Evolutionary conservation across 2,888 invertebrate genomes (phyloP).

Genomic region (Catocala fraxini): DNA sequence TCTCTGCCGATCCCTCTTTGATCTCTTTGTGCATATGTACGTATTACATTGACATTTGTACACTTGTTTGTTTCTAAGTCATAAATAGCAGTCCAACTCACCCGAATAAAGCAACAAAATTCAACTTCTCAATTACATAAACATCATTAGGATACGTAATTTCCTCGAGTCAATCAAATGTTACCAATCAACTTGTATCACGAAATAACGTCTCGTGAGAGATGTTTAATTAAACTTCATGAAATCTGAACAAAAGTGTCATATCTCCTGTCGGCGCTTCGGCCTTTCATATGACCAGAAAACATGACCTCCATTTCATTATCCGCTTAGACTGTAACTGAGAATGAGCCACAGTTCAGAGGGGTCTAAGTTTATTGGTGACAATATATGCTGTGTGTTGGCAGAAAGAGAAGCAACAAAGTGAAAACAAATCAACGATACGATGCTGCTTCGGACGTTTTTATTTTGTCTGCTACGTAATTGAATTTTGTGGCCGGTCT

Average conservation of each 20-base stretch:
- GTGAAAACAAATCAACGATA: slow-evolving; percentile 81
- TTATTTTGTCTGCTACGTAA: slow-evolving; percentile 83
- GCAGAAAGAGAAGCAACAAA: slow-evolving; percentile 68
- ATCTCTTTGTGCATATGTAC: too few species aligned
- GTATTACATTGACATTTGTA: too few species aligned
- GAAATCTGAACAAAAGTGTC: slow-evolving; percentile 71
- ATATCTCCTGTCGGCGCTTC: slow-evolving; percentile 63
- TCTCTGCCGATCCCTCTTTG: too few species aligned
- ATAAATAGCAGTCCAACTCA: too few species aligned
- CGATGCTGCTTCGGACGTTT: slow-evolving; percentile 72
- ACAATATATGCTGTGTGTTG: slow-evolving; percentile 58
- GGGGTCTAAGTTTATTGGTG: slow-evolving; percentile 60
- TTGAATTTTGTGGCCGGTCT: slow-evolving; percentile 82
- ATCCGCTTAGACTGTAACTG: slow-evolving; percentile 28
- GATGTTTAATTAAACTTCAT: slow-evolving; percentile 77
- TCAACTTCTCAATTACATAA: slow-evolving; percentile 26
- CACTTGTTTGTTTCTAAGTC: too few species aligned
- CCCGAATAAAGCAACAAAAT: neutral
- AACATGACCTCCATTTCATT: slow-evolving; percentile 48
- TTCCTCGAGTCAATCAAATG: slow-evolving; percentile 77
- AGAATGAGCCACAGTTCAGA: slow-evolving; percentile 19
- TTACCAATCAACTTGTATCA: slow-evolving; percentile 56
- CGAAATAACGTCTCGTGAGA: slow-evolving; percentile 55
- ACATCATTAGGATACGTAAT: slow-evolving; percentile 55
- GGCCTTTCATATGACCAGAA: slow-evolving; percentile 59